Evolutionary conservation across 37 sponge, comb jelly and placozoan genomes (phyloP).

Genomic region (Aplysina aerophoba): DNA sequence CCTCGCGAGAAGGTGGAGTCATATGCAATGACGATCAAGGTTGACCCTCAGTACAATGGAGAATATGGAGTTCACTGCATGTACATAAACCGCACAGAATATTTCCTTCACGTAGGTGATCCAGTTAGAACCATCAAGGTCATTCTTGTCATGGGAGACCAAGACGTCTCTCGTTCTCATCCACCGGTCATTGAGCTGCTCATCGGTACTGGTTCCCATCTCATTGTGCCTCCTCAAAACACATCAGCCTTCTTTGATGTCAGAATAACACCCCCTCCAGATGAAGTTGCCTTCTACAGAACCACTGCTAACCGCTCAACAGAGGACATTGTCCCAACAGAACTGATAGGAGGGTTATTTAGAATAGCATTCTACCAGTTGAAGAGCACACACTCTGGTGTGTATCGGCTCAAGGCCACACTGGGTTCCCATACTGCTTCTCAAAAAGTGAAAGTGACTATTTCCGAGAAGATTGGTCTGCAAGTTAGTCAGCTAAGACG

Average conservation of each 20-base stretch:
- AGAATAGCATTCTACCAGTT: constrained; percentile 25
- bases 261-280: constrained; percentile 4
- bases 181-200: not conserved
- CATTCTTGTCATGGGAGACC: not conserved
- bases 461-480: not conserved
- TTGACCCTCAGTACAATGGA: no score
- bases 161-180: no score
- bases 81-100: no score
- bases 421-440: no score
- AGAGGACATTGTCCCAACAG: not conserved
- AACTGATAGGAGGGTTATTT: not conserved
- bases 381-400: not conserved
- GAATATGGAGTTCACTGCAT: no score
- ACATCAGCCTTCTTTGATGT: not conserved
- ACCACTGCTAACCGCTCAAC: not conserved
- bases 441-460: not conserved
- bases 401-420: not conserved
- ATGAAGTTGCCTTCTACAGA: not conserved
- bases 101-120: no score
- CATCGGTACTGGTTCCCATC: not conserved
- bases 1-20: no score
- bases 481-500: not conserved
- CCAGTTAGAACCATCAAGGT: not conserved
- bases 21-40: no score
- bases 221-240: constrained; percentile 19